Evolutionary conservation across 1,140 invertebrate species (phyloP).

Genomic region (Pachypeltis micranthus): DNA sequence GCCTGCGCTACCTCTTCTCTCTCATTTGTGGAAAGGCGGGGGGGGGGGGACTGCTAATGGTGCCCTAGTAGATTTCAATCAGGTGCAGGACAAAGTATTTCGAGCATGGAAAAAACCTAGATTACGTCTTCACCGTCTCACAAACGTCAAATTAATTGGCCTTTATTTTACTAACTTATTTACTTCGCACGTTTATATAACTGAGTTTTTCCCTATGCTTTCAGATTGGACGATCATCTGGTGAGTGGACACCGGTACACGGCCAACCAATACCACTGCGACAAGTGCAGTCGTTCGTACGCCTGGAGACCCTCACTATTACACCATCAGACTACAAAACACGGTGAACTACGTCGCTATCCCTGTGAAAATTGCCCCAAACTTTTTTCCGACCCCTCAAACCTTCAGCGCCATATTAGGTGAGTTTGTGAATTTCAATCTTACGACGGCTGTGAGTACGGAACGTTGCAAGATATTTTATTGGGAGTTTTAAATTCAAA

Average conservation of each 20-base stretch:
- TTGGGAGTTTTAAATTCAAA: too few species aligned
- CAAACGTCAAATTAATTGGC: background rate
- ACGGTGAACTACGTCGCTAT: constrained; percentile 64
- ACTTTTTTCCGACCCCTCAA: constrained; percentile 88
- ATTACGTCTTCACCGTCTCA: background rate
- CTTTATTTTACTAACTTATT: constrained; percentile 6
- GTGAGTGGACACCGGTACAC: constrained; percentile 61
- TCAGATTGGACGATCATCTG: constrained; percentile 70
- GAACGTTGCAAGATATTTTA: too few species aligned
- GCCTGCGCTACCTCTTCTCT: too few species aligned
- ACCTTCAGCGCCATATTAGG: constrained; percentile 90
- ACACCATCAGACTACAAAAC: constrained; percentile 65
- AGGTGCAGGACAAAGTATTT: too few species aligned
- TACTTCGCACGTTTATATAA: too few species aligned
- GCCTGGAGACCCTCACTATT: constrained; percentile 68
- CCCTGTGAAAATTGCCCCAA: constrained; percentile 90
- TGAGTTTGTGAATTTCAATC: background rate
- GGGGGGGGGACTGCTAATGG: background rate
- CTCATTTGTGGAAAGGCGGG: background rate
- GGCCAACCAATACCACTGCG: constrained; percentile 66
- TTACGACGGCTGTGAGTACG: too few species aligned
- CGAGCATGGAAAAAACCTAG: background rate
- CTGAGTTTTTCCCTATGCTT: too few species aligned
- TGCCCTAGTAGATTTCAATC: too few species aligned
- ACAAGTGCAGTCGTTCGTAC: constrained; percentile 70